Evolutionary conservation across 2,113 vertebrate species (phyloP).

Genomic region (Dasyurus viverrinus): DNA sequence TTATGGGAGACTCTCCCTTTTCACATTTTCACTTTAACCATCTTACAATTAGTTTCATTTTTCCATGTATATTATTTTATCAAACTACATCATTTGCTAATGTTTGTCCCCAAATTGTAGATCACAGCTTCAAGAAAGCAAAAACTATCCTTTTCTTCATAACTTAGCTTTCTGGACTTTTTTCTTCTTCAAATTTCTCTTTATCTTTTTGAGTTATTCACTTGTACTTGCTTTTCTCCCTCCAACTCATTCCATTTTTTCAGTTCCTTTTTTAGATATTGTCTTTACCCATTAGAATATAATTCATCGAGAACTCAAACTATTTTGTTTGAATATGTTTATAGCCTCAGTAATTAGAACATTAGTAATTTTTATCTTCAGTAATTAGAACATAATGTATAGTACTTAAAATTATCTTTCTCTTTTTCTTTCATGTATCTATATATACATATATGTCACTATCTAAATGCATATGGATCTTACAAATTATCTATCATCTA

Average conservation of each 20-base stretch:
- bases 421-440: not conserved
- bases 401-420: not conserved
- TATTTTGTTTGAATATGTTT: not conserved
- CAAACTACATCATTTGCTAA: not conserved
- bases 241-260: not conserved
- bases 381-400: not conserved
- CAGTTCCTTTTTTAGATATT: rapidly evolving
- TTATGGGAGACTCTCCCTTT: no score
- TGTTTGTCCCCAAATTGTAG: no score
- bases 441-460: not conserved
- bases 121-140: not conserved
- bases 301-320: not conserved
- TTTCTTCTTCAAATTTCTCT: not conserved
- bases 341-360: not conserved
- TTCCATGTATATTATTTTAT: not conserved
- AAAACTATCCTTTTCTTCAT: not conserved
- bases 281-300: not conserved
- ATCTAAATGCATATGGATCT: not conserved
- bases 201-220: not conserved
- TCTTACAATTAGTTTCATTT: no score
- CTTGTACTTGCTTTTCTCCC: not conserved
- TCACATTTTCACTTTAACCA: no score
- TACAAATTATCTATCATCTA: not conserved
- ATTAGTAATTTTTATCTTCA: not conserved
- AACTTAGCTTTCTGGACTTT: not conserved